Base-by-base conservation (phyloP, 23 tunicate species). In the Clavelina lepadiformis region DNA sequence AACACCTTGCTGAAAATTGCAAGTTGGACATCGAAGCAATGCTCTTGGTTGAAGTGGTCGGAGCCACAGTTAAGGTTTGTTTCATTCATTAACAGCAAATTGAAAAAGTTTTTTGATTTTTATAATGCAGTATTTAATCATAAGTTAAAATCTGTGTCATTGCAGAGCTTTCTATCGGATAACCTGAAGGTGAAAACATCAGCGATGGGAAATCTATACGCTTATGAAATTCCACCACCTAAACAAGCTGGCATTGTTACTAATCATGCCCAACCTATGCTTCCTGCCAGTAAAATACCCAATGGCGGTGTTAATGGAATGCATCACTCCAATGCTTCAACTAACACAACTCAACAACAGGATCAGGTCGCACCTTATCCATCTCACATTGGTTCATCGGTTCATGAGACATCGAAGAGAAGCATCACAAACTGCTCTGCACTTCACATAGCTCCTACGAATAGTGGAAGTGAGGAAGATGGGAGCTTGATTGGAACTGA, bases 141-240 rank as follows among this genome's bases (percentile, higher is more conserved):
- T 41, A 41, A 8, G 15, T 41, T 11, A 41, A 41, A 11, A 8
- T 11, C 15, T 71, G 18, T n/a, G 33, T 65, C 31, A 49, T 65
- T 66, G 35, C 73, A 87, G 96, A 75, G 50, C 31, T 79, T 79
- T 41, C 57, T 87, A 19, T 54, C 75, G 0, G 96, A 87, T 52
- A 73, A 67, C 31, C 60, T 63, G 44, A 87, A 87, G 62, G 82
- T 87, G 1, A 72, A 82, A 3, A 45, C 76, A 13, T 37, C 70
- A 3, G 32, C 82, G 3, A 13, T 60, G 5, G 78, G 78, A 4
- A 72, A 60, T 38, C 34, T 87, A 6, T 80, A 73, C 66, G 96
- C 96, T 13, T 87, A 71, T 50, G 96, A 87, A 59, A 87, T 80
- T 51, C 96, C 96, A 3, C 58, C 91, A 0, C 79, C 78, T 4